A percentile compares a stretch with the other conserved stretches of the same genome.
phyloP scores from a whole-genome alignment of 64 coral and sea anemone genomes.

The Dendrophyllia cribrosa region DNA sequence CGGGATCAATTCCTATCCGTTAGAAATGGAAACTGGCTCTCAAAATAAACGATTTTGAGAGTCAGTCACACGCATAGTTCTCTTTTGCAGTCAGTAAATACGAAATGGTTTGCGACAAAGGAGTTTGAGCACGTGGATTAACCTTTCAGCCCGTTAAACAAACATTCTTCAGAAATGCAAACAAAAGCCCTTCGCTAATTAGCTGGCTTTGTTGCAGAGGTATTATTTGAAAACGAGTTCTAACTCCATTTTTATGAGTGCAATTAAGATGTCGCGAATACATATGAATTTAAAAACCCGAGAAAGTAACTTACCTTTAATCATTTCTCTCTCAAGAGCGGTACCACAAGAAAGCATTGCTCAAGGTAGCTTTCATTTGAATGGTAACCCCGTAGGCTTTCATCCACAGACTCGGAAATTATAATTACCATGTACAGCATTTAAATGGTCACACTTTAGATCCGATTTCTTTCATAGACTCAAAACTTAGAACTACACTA shows the following conservation, averaged over 20 bases:
- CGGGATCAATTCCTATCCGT: neutral
- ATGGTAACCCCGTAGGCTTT: too few relatives aligned
- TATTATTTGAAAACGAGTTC: neutral
- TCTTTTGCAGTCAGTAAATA: neutral
- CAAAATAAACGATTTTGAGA: neutral
- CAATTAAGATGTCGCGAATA: neutral
- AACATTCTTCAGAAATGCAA: neutral
- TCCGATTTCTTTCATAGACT: too few relatives aligned
- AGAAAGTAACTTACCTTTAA: too few relatives aligned
- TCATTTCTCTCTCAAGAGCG: too few relatives aligned
- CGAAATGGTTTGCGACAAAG: neutral
- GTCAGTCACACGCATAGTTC: neutral
- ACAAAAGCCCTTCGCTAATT: neutral
- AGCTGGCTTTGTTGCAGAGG: neutral
- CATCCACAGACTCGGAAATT: too few relatives aligned
- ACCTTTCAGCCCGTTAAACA: conserved; percentile 16
- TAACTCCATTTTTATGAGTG: neutral
- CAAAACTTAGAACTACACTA: too few relatives aligned
- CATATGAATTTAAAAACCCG: too few relatives aligned
- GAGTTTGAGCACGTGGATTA: neutral
- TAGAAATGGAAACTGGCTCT: neutral
- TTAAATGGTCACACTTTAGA: too few relatives aligned
- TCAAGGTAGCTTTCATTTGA: too few relatives aligned
- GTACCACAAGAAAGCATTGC: too few relatives aligned
- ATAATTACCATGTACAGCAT: too few relatives aligned